phyloP scores from a whole-genome alignment of 2,888 invertebrate species.

The Herminia tarsipennalis region DNA sequence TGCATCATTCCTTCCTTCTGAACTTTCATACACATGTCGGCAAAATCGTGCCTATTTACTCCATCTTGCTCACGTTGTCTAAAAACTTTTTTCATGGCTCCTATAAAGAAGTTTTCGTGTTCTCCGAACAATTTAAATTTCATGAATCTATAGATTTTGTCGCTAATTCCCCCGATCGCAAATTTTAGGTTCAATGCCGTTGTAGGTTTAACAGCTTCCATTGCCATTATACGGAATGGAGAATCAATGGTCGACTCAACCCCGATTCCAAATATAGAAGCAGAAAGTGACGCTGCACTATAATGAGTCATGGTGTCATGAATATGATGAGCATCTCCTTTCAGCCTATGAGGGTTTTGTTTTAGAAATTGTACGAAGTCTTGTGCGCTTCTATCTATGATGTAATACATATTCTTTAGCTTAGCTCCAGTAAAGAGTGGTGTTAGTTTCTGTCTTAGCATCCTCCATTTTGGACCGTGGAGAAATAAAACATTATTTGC shows the following conservation, averaged over 20 bases:
- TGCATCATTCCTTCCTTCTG: constrained; percentile 58
- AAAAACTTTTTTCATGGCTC: constrained; percentile 61
- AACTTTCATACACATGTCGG: constrained; percentile 60
- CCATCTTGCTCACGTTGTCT: constrained; percentile 53
- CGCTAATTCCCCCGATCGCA: constrained; percentile 29
- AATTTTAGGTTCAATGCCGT: constrained; percentile 48
- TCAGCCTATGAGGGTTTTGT: constrained; percentile 45
- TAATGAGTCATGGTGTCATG: constrained; percentile 48
- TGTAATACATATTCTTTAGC: constrained; percentile 69
- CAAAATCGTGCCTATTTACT: constrained; percentile 62
- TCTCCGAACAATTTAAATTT: constrained; percentile 56
- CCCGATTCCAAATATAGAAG: constrained; percentile 70
- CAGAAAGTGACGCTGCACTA: constrained; percentile 60
- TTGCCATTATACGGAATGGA: constrained; percentile 55
- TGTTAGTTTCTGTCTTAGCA: constrained; percentile 63
- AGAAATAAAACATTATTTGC: constrained; percentile 58
- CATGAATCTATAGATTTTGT: constrained; percentile 42
- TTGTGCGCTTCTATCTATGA: constrained; percentile 62
- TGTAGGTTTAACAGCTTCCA: constrained; percentile 39
- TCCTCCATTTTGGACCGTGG: constrained; percentile 64
- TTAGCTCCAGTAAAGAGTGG: constrained; percentile 67
- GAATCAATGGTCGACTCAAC: constrained; percentile 62
- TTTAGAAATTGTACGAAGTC: constrained; percentile 59
- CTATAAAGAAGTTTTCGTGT: constrained; percentile 61
- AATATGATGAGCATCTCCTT: constrained; percentile 33